phyloP scores from a whole-genome alignment of 2,888 invertebrate species.

The Octodonta nipae region DNA sequence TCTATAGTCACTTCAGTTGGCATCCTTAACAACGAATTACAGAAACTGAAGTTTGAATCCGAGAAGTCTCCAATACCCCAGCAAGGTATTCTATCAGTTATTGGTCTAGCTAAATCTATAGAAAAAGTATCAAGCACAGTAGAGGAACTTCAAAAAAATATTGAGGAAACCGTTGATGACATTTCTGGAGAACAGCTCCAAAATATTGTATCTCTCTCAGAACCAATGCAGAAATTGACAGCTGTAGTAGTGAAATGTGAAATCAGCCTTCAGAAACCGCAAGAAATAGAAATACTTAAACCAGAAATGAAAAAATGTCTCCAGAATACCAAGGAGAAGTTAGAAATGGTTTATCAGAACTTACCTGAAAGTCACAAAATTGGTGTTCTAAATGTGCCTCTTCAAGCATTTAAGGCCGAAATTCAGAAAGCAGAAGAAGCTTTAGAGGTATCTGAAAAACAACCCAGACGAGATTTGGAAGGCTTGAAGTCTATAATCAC shows the following conservation, averaged over 20 bases:
- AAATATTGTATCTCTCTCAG: slow-evolving; percentile 8
- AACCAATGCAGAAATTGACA: slow-evolving; percentile 10
- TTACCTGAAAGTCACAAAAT: slow-evolving; percentile 5
- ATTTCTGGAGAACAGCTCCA: slow-evolving; percentile 7
- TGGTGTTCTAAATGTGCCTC: slow-evolving; percentile 6
- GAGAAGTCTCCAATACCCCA: no score
- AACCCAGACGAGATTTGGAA: background rate
- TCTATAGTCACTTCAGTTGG: background rate
- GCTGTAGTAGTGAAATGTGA: slow-evolving; percentile 7
- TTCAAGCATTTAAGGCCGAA: slow-evolving; percentile 9
- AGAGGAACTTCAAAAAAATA: slow-evolving; percentile 5
- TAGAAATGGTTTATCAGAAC: slow-evolving; percentile 8
- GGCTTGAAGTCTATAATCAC: background rate
- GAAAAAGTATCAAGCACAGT: slow-evolving; percentile 8
- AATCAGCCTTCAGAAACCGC: slow-evolving; percentile 9
- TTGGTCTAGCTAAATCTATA: slow-evolving; percentile 10
- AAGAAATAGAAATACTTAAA: slow-evolving; percentile 6
- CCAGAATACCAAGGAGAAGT: slow-evolving; percentile 11
- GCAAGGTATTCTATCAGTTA: slow-evolving; percentile 13
- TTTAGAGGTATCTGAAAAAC: slow-evolving; percentile 1
- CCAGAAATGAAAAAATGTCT: slow-evolving; percentile 11
- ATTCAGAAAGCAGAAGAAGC: slow-evolving; percentile 6
- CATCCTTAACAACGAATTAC: background rate
- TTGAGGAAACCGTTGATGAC: background rate
- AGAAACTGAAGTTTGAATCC: background rate